Base-by-base conservation (phyloP, 2,888 invertebrate species). In the Scotopteryx bipunctaria region DNA sequence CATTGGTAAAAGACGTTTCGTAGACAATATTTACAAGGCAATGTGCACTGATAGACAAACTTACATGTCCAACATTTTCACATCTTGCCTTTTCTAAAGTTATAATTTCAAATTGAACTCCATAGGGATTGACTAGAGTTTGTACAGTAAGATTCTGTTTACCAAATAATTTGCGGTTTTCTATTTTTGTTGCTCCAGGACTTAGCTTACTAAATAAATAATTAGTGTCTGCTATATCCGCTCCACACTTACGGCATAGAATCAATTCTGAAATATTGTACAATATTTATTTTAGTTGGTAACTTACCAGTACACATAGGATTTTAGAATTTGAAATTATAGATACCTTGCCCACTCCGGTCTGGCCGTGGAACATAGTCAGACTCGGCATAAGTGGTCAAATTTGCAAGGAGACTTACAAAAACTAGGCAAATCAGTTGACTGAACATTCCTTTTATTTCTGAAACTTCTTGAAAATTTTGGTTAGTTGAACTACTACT, bases 211-310 rank as follows among this genome's bases (percentile, higher is more conserved):
- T 91, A 41, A 91, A 81, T 59, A 93, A 69, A 64, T 91, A 90
- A 73, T 85, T 76, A 9, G 91, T 85, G 63, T 92, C 91, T 1
- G 91, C 92, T 58, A 92, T 78, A 70, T 93, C 92, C 60, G 88
- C 86, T 11, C 93, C 93, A 71, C 93, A 93, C 70, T 89, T 83
- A 16, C 92, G 91, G 68, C 93, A 93, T 19, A 93, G 69, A 40
- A 93, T 75, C 61, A 89, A 74, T 76, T 93, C 92, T 91, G 78
- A 48, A 86, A 85, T 57, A 55, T 56, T 57, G 38, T 42, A 40
- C 8, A 15, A 5, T 13, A 4, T 16, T 14, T 38, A 23, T 16
- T 9, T 13, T 0, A 2, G 11, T 11, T 29, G 15, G 2, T 29
- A 29, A 5, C 15, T 2, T 25, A 14, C n/a, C n/a, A n/a, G n/a